These are phyloP conservation scores for Onthophagus taurus DNA, from an alignment of 1,140 invertebrate species.

Conservation along the genomic window DNA sequence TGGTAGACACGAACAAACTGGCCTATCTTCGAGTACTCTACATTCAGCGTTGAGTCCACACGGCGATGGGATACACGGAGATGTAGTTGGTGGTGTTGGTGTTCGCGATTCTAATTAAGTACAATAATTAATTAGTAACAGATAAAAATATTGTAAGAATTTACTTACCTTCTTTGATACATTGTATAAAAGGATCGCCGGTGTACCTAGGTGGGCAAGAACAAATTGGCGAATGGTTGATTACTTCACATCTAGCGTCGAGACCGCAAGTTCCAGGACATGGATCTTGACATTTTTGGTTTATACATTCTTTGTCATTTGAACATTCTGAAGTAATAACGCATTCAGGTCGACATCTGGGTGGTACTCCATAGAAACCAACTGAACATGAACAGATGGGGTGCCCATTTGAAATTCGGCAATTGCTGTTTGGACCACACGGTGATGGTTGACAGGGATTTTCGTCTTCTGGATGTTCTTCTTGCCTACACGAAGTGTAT, in stretches of 20 bases:
- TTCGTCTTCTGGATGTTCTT: slow-evolving; percentile 27
- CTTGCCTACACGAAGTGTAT: slow-evolving; percentile 63
- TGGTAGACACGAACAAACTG: slow-evolving; percentile 65
- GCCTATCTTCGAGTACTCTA: slow-evolving; percentile 52
- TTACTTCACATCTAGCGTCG: slow-evolving; percentile 67
- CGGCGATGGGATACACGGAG: slow-evolving; percentile 68
- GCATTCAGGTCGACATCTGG: slow-evolving; percentile 69
- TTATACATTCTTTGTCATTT: slow-evolving; percentile 62
- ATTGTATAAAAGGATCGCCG: slow-evolving; percentile 77
- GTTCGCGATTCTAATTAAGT: neutral
- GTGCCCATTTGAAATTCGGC: slow-evolving; percentile 55
- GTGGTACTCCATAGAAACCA: slow-evolving; percentile 66
- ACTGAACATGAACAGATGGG: slow-evolving; percentile 70
- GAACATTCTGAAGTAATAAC: slow-evolving; percentile 68
- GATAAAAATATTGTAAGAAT: slow-evolving; percentile 1
- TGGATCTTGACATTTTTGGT: slow-evolving; percentile 72
- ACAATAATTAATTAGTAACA: neutral
- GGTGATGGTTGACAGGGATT: slow-evolving; percentile 72
- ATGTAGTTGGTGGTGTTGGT: slow-evolving; percentile 31
- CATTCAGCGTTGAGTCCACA: slow-evolving; percentile 77
- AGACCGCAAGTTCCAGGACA: slow-evolving; percentile 70
- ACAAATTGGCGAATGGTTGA: slow-evolving; percentile 78
- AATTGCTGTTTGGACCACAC: slow-evolving; percentile 72
- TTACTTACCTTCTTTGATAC: slow-evolving; percentile 56
- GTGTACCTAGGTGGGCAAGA: slow-evolving; percentile 62